Evolutionary conservation across 2,113 vertebrate genomes (phyloP).

Genomic region (Trinectes maculatus): DNA sequence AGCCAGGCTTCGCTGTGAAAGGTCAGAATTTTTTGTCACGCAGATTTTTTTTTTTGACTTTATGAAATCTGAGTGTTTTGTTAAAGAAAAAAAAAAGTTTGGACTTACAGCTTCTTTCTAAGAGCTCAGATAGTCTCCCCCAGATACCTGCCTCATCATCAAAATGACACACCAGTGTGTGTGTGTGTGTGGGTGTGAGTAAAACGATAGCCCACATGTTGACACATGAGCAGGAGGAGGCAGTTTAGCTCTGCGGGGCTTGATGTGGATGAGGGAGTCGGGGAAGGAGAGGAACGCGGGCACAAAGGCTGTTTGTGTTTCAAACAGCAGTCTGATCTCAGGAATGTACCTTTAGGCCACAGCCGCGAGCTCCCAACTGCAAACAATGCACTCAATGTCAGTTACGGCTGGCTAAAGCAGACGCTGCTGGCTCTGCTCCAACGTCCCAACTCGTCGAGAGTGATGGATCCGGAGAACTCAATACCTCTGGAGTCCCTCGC

Average conservation of each 20-base stretch:
- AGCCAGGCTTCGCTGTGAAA: too few species aligned
- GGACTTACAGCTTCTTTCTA: background rate
- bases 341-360: slow-evolving; percentile 91
- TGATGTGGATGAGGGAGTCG: slow-evolving; percentile 77
- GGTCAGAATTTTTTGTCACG: too few species aligned
- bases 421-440: slow-evolving; percentile 81
- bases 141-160: slow-evolving; percentile 55
- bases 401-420: slow-evolving; percentile 86
- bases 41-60: background rate
- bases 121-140: slow-evolving; percentile 18
- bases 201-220: slow-evolving; percentile 86
- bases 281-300: slow-evolving; percentile 73
- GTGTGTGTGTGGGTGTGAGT: slow-evolving; percentile 47
- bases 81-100: slow-evolving; percentile 11
- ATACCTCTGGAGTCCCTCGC: slow-evolving; percentile 84
- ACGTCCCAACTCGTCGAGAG: slow-evolving; percentile 81
- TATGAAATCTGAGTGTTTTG: background rate
- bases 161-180: slow-evolving; percentile 48
- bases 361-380: slow-evolving; percentile 77
- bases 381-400: slow-evolving; percentile 90
- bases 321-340: slow-evolving; percentile 80
- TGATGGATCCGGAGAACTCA: slow-evolving; percentile 93
- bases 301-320: slow-evolving; percentile 91
- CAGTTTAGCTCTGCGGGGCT: slow-evolving; percentile 71
- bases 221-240: slow-evolving; percentile 82